Conservation (phyloP, 2,113 vertebrate genomes). For the Rattus rattus region DNA sequence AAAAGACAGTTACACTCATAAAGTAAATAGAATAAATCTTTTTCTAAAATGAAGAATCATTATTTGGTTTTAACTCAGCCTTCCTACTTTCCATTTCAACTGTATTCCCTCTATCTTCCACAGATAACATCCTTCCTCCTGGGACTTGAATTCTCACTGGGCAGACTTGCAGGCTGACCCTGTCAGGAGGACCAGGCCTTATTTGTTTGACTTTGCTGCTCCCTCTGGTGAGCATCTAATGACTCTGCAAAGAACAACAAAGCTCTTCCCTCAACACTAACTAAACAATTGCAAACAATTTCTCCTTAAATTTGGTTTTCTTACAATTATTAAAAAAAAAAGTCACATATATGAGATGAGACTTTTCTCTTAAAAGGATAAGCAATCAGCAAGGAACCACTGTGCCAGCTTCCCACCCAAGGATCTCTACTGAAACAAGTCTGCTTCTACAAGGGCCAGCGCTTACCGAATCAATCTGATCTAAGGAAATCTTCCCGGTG, state of each 20-base stretch:
- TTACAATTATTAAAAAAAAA: neutral
- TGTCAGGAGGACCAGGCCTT: neutral
- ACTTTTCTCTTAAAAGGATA: neutral
- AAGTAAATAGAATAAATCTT: too few species aligned
- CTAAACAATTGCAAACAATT: neutral
- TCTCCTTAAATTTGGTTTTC: slow-evolving; percentile 43
- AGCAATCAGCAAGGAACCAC: neutral
- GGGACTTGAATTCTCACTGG: neutral
- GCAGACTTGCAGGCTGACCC: neutral
- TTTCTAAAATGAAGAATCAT: neutral
- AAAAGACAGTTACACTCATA: too few species aligned
- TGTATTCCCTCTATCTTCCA: neutral
- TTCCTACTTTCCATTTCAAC: neutral
- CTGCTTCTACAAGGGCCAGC: slow-evolving; percentile 3
- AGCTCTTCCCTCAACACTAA: slow-evolving; percentile 31
- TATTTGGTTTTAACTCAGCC: neutral
- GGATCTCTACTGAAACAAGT: slow-evolving; percentile 28
- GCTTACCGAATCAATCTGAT: slow-evolving; percentile 96
- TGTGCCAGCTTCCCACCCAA: neutral
- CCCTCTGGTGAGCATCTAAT: slow-evolving; percentile 10
- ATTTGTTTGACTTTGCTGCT: slow-evolving; percentile 12
- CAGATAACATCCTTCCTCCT: neutral
- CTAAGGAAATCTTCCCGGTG: slow-evolving; percentile 94
- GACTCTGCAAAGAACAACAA: neutral
- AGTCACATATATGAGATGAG: neutral